Conservation (phyloP, 2,797 vertebrate species). For the Rhabdophis nuchalis region DNA sequence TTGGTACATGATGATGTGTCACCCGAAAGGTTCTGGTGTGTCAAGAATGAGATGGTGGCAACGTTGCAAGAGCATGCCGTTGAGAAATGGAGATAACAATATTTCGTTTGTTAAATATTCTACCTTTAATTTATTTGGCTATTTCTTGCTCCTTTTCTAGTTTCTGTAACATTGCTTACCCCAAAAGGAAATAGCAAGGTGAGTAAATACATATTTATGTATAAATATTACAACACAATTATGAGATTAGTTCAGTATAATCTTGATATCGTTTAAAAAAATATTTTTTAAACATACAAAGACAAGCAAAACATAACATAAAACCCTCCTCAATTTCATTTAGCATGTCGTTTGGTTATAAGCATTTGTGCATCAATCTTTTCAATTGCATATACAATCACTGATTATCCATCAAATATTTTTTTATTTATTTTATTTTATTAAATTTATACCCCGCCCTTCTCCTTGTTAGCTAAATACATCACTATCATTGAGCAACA, state of each 20-base stretch:
- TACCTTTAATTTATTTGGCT: neutral
- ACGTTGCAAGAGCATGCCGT: too few species aligned
- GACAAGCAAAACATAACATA: too few species aligned
- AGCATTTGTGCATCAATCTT: too few species aligned
- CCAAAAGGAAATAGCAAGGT: neutral
- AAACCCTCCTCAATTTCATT: too few species aligned
- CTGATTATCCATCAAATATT: too few species aligned
- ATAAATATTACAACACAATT: neutral
- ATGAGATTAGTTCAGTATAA: neutral
- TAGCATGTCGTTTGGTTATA: too few species aligned
- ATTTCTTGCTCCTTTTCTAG: neutral
- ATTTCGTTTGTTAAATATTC: neutral
- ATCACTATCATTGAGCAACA: too few species aligned
- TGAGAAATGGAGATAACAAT: neutral
- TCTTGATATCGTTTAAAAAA: neutral
- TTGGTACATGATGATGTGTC: neutral
- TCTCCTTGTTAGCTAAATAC: too few species aligned
- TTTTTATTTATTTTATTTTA: too few species aligned
- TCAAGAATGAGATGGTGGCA: neutral
- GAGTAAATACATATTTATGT: neutral
- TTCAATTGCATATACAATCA: too few species aligned
- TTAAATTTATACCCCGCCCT: too few species aligned
- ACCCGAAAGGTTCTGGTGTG: neutral
- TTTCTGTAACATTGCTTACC: neutral
- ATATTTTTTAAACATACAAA: too few species aligned